Evolutionary conservation across 1,140 invertebrate genomes (phyloP), one percentile per base, ranked within the genome.

Genomic region (Lucilia sericata): DNA sequence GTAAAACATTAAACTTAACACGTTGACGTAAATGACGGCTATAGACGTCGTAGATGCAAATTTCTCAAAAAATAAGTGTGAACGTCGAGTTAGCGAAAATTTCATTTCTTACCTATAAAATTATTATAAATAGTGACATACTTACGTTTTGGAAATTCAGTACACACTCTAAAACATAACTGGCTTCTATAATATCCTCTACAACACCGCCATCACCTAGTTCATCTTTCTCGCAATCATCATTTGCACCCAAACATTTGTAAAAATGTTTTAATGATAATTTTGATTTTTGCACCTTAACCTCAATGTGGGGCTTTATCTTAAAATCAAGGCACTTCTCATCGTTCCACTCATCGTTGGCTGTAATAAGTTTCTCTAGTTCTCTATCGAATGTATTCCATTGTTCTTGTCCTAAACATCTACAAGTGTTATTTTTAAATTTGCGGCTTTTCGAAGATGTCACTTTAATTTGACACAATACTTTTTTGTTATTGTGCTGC

Each of bases 381-480:
- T 49, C 76, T 80, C 10, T 49, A 49, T 80, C 76, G 19, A 80
- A 80, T 49, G 9, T 10, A 25, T 49, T 19, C 76, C 76, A 80
- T 25, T 80, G 76, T 2, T 80, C n/a, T 47, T n/a, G n/a, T 21
- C 42, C 49, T 49, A 80, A 80, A 19, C 4, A 21, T 49, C 76
- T 80, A 80, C 76, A 80, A 30, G 76, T 80, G 76, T 25, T 2
- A 30, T 30, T 51, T 21, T 42, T 42, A 0, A 19, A 36, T 80
- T 51, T 19, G 0, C 7, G n/a, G 76, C 12, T 51, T 80, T 10
- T 80, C 17, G 19, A 2, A 42, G 36, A 19, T 10, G 19, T 2
- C 7, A 49, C 76, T 21, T 80, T 49, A 19, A 80, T 21, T 21
- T 49, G 76, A 49, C 76, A 80, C 9, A 80, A 49, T 21, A 80